A percentile compares a stretch with the other conserved stretches of the same genome.
These are phyloP conservation scores for Nothocercus julius DNA, from an alignment of 2,113 vertebrate genomes.

Conservation along the genomic window DNA sequence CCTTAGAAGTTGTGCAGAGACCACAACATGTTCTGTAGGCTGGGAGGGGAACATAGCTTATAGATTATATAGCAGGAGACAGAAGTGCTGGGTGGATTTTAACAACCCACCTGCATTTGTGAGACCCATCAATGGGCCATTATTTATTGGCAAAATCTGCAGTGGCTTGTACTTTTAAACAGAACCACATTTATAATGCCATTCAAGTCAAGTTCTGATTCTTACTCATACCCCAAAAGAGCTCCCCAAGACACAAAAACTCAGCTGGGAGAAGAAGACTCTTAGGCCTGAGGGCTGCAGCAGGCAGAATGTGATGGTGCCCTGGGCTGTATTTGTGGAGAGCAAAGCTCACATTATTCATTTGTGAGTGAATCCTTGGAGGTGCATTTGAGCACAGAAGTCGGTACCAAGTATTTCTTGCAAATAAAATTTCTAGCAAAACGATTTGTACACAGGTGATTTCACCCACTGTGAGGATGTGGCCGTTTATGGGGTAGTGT, in stretches of 20 bases:
- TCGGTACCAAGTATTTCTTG: background rate
- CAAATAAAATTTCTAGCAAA: background rate
- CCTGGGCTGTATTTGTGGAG: background rate
- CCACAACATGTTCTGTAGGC: background rate
- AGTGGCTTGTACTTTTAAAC: background rate
- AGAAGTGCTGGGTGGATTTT: background rate
- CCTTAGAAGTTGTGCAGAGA: background rate
- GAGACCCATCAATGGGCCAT: background rate
- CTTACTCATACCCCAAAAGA: background rate
- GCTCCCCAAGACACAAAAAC: background rate
- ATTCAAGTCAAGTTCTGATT: background rate
- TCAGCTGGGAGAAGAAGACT: background rate
- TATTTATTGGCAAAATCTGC: conserved; percentile 4
- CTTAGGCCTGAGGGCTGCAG: background rate
- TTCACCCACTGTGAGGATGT: background rate
- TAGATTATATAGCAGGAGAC: conserved; percentile 21
- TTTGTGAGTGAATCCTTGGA: background rate
- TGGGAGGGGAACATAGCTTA: background rate
- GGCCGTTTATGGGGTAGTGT: background rate
- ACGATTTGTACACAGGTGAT: background rate
- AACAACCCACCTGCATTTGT: conserved; percentile 10
- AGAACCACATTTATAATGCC: background rate
- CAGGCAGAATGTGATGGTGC: background rate
- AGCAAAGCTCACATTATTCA: conserved; percentile 28
- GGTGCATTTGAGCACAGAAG: background rate